Percentiles rank a stretch among this genome's conserved stretches.
Evolutionary conservation across 2,888 invertebrate species (phyloP).

Genomic region (Eupithecia vulgata): DNA sequence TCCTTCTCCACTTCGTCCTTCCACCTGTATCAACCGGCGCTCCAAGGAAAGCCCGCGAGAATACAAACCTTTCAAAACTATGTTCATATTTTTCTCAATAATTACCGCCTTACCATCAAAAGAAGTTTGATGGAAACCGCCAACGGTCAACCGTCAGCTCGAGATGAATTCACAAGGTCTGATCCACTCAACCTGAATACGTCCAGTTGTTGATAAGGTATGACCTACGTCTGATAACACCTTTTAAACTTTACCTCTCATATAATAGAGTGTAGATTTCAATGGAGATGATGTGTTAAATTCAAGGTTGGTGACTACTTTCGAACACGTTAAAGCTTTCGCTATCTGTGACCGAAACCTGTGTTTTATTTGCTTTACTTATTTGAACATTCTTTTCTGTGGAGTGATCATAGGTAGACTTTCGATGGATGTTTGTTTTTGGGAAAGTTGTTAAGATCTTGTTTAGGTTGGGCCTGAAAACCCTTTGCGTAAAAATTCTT

Average conservation of each 20-base stretch:
- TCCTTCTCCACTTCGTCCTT: no score
- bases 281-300: conserved; percentile 40
- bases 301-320: conserved; percentile 65
- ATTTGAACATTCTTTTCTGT: conserved; percentile 70
- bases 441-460: conserved; percentile 41
- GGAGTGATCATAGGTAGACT: conserved; percentile 53
- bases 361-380: conserved; percentile 74
- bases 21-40: no score
- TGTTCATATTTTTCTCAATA: background rate
- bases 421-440: conserved; percentile 49
- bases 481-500: background rate
- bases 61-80: background rate
- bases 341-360: conserved; percentile 78
- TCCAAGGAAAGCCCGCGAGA: no score
- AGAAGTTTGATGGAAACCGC: conserved; percentile 4
- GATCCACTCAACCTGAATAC: conserved; percentile 72
- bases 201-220: conserved; percentile 69
- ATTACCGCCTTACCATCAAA: conserved; percentile 1
- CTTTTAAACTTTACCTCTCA: conserved; percentile 39
- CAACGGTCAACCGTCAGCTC: conserved; percentile 5
- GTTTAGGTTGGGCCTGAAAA: conserved; percentile 24
- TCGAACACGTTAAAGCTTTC: conserved; percentile 83
- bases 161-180: conserved; percentile 46
- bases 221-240: conserved; percentile 53
- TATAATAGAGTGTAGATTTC: conserved; percentile 52